Base-by-base conservation (phyloP, 2,113 vertebrate genomes). In the Pteronura brasiliensis region DNA sequence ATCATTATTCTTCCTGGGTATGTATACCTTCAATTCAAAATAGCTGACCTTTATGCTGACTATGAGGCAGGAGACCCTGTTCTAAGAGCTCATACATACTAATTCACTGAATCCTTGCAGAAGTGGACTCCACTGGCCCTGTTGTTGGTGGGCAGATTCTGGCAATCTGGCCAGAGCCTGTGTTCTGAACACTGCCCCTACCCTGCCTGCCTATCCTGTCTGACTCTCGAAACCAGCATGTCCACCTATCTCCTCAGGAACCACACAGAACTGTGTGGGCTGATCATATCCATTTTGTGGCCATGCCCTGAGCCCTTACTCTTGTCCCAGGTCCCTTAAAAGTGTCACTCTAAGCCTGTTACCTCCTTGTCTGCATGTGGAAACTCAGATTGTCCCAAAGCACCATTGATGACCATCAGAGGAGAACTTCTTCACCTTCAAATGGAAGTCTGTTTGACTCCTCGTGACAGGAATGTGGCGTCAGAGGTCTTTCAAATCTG, bases 1-100 rank as follows among this genome's bases (percentile, higher is more conserved):
- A 81, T 65, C 21, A 72, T 94, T 52, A 23, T 67, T 15, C 27
- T 85, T 77, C 65, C 72, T 89, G 85, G 23, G 65, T 72, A 65
- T 97, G 94, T 95, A 83, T 4, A 81, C n/a, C 44, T 14, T 90
- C 11, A 59, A 29, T 85, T 65, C 49, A 80, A 97, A 97, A 90
- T 93, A 90, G 76, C 81, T 95, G 85, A 94, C 84, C 96, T 57
- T 97, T 90, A 15, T 47, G 20, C 90, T 88, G 27, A 49, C 17
- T 7, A 12, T 29, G 89, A n/a, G n/a, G 20, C 65, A 88, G 65
- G 65, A 71, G n/a, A 13, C 52, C 49, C 52, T 74, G n/a, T 77
- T 88, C 63, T 72, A n/a, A 93, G 55, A 72, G 31, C 23, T 93
- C 67, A 47, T 3, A 4, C 3, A 2, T 90, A 49, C 21, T 21